A percentile compares a stretch with the other conserved stretches of the same genome.
These are phyloP conservation scores for Parnassius smintheus DNA, from an alignment of 2,888 invertebrate genomes.

Conservation along the genomic window DNA sequence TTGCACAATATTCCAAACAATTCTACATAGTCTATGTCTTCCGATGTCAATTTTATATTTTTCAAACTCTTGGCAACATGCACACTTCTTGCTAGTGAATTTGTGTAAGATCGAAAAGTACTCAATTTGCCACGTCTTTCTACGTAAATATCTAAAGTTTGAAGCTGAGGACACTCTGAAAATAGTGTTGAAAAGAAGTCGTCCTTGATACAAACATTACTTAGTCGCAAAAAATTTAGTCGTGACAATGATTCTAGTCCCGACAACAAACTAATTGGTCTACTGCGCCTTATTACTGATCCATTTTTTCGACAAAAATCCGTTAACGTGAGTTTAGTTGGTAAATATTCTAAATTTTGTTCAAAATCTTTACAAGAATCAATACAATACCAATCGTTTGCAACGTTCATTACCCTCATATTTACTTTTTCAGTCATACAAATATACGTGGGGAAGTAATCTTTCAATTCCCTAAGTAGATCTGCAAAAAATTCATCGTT, in stretches of 20 bases:
- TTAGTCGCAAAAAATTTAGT: slow-evolving; percentile 43
- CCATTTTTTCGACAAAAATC: slow-evolving; percentile 45
- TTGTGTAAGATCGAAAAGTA: slow-evolving; percentile 34
- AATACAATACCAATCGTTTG: slow-evolving; percentile 46
- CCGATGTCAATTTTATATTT: slow-evolving; percentile 44
- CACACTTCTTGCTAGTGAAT: slow-evolving; percentile 37
- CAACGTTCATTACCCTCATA: slow-evolving; percentile 39
- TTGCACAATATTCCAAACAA: slow-evolving; percentile 41
- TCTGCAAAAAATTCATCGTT: slow-evolving; percentile 38
- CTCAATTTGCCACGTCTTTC: slow-evolving; percentile 36
- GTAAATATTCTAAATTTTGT: slow-evolving; percentile 35
- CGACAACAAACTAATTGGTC: slow-evolving; percentile 37
- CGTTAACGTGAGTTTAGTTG: slow-evolving; percentile 43
- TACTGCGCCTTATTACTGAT: slow-evolving; percentile 33
- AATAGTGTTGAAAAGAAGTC: slow-evolving; percentile 44
- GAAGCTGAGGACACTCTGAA: slow-evolving; percentile 37
- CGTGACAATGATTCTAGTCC: slow-evolving; percentile 35
- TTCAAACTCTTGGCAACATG: slow-evolving; percentile 38
- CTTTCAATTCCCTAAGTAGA: slow-evolving; percentile 38
- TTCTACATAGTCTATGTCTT: slow-evolving; percentile 44
- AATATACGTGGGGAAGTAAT: slow-evolving; percentile 47
- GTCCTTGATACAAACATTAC: slow-evolving; percentile 40
- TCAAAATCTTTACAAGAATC: slow-evolving; percentile 45
- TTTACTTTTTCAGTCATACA: slow-evolving; percentile 41
- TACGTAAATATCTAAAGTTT: slow-evolving; percentile 44